Conservation (phyloP, 2,888 invertebrate species). For the Escarpia spicata region DNA sequence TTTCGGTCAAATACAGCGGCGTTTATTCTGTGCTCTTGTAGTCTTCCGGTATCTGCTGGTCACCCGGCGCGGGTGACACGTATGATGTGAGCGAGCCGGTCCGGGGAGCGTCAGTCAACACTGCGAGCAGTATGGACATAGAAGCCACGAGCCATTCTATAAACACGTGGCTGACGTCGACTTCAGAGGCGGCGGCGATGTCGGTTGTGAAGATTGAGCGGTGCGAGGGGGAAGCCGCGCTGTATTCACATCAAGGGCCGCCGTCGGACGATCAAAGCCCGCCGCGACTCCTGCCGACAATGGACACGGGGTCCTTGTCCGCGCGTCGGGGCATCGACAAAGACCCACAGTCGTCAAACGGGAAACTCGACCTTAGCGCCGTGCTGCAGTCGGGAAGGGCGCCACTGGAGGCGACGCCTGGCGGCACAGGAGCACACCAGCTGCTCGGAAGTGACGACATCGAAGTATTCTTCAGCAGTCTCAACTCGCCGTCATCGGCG, state of each 20-base stretch:
- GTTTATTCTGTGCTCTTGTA: slow-evolving; percentile 2
- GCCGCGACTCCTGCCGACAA: background rate
- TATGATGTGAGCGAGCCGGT: background rate
- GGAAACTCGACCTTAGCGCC: background rate
- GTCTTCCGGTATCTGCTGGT: slow-evolving; percentile 7
- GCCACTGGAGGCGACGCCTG: background rate
- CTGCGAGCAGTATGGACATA: background rate
- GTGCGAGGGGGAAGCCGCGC: background rate
- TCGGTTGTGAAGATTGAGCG: background rate
- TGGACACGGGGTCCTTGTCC: background rate
- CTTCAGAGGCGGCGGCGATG: background rate
- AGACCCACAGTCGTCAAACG: background rate
- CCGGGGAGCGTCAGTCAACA: background rate
- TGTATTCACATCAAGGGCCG: background rate
- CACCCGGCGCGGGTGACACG: background rate
- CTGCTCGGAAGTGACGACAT: slow-evolving; percentile 56
- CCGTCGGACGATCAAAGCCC: background rate
- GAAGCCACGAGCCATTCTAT: slow-evolving; percentile 12
- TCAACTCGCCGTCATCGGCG: slow-evolving; percentile 40
- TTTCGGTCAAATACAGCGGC: background rate
- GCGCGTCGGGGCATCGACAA: background rate
- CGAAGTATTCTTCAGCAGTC: slow-evolving; percentile 56
- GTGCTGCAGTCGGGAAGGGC: background rate
- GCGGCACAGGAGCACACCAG: slow-evolving; percentile 33
- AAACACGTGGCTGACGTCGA: background rate